Base-by-base conservation (phyloP, 2,888 invertebrate species). In the Agrotis exclamationis region DNA sequence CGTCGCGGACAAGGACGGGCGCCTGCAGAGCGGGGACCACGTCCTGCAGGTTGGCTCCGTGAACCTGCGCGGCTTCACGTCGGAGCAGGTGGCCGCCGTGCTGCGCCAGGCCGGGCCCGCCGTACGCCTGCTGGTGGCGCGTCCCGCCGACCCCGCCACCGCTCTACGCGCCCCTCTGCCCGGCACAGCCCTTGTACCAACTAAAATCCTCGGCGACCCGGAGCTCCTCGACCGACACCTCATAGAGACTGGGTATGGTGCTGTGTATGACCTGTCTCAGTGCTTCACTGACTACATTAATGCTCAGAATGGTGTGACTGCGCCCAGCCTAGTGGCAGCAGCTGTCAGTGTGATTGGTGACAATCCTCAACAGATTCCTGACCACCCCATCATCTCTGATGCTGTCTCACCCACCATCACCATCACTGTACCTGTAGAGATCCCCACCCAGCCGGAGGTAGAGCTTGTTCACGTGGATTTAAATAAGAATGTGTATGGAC, bases 11-110 rank as follows among this genome's bases (percentile, higher is more conserved):
- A 98, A 98, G 91, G 99, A 99, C 96, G 98, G 98, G 76, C 97
- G 99, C 65, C 97, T 99, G 83, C 99, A 99, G 94, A 98, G 99
- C 94, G 99, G 99, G 13, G 99, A 99, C 95, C 99, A 99, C 96
- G 98, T 99, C 87, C 97, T 99, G 87, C 99, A 99, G 96, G 98
- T 99, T 86, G 98, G 98, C 59, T 98, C 99, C 85, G 98, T 99
- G 85, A 99, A 99, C 96, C 97, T 99, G 85, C 98, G 99, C 66
- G 99, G 99, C 74, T 99, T 99, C 97, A 99, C 99, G 78, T 99
- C 99, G 66, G 99, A 99, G 94, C 98, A 99, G 95, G 99, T 99
- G 51, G 96, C 96, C 18, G 93, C 96, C 16, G 96, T 96, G 80
- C 94, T 98, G 83, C 96, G 98, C 6, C 98, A 98, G 93, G 97